Evolutionary conservation across 2,888 invertebrate species (phyloP).

Genomic region (Idaea aversata): DNA sequence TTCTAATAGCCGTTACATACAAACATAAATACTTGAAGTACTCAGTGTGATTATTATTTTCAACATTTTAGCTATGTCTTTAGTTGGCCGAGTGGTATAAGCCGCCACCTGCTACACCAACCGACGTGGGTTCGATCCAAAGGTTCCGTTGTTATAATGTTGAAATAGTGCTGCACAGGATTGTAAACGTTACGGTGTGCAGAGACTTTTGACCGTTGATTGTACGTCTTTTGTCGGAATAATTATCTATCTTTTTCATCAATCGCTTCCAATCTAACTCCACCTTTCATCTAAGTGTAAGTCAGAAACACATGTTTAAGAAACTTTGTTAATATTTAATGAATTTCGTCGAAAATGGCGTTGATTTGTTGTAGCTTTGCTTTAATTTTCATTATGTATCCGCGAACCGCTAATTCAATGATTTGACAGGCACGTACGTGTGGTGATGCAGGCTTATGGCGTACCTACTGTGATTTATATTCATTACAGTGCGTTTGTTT

Average conservation of each 20-base stretch:
- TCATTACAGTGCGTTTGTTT: not conserved
- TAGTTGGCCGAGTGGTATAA: too few species aligned
- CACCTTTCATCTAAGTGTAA: slow-evolving; percentile 34
- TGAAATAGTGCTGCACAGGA: too few species aligned
- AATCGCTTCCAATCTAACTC: slow-evolving; percentile 26
- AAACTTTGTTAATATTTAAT: slow-evolving; percentile 79
- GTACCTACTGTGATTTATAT: not conserved
- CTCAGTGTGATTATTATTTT: too few species aligned
- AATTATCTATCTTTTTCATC: slow-evolving; percentile 13
- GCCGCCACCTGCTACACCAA: too few species aligned
- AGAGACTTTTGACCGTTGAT: too few species aligned
- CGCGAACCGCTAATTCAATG: slow-evolving; percentile 66
- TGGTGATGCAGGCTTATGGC: slow-evolving; percentile 30
- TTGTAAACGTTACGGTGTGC: too few species aligned
- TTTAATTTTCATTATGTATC: slow-evolving; percentile 62
- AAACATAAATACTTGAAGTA: too few species aligned
- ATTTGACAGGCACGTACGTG: slow-evolving; percentile 50
- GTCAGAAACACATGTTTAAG: slow-evolving; percentile 75
- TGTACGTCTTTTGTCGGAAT: slow-evolving; percentile 4
- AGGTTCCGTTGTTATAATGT: too few species aligned
- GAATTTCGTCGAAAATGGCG: slow-evolving; percentile 49
- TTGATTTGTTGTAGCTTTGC: slow-evolving; percentile 69
- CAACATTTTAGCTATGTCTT: too few species aligned
- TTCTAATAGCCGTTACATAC: too few species aligned
- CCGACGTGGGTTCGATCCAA: too few species aligned